Evolutionary conservation across 2,888 invertebrate species (phyloP).

Genomic region (Epiblema foenella): DNA sequence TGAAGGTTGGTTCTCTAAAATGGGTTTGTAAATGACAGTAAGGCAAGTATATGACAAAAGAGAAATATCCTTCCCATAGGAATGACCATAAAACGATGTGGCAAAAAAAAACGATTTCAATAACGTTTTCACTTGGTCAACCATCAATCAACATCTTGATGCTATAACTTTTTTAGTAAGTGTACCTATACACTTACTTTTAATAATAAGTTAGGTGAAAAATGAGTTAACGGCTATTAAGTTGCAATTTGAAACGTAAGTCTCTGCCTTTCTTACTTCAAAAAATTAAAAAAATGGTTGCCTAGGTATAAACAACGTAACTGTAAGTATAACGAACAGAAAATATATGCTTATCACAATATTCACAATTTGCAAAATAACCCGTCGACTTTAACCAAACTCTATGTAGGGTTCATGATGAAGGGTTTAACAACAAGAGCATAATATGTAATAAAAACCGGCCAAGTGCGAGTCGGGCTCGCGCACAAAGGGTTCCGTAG

Average conservation of each 20-base stretch:
- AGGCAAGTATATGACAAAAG: not conserved
- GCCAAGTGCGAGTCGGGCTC: too few relatives aligned
- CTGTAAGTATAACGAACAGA: too few relatives aligned
- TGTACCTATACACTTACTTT: not conserved
- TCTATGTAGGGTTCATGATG: not conserved
- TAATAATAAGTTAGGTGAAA: not conserved
- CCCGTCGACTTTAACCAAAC: not conserved
- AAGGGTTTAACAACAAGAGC: not conserved
- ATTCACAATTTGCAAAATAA: not conserved
- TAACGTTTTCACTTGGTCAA: not conserved
- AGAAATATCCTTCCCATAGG: not conserved
- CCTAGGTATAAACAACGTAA: not conserved
- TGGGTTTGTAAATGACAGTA: not conserved
- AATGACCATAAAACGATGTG: not conserved
- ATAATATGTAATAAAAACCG: too few relatives aligned
- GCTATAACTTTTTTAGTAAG: not conserved
- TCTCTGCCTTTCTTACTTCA: too few relatives aligned
- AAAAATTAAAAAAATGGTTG: not conserved
- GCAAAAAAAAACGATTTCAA: conserved; percentile 5
- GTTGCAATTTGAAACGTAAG: too few relatives aligned
- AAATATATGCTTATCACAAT: not conserved
- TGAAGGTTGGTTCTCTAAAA: not conserved
- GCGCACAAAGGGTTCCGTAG: too few relatives aligned
- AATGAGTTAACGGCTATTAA: too few relatives aligned
- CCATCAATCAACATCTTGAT: not conserved